These are phyloP conservation scores for Pardalotus punctatus DNA, from an alignment of 2,113 vertebrate species.

Conservation along the genomic window DNA sequence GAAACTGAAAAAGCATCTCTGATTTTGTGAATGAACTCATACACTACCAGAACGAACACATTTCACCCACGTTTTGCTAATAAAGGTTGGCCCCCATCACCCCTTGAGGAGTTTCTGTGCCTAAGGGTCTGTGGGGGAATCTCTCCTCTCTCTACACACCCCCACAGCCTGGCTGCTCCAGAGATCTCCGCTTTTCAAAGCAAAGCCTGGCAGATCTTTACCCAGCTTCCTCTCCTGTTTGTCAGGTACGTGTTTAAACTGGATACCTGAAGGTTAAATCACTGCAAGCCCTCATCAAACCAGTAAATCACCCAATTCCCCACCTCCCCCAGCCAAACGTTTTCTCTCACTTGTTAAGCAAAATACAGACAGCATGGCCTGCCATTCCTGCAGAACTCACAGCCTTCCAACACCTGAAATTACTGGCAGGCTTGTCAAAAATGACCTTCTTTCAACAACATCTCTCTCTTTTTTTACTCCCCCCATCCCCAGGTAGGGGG, in stretches of 20 bases:
- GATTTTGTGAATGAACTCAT: neutral
- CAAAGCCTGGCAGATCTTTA: neutral
- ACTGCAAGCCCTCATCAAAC: neutral
- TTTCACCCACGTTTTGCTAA: neutral
- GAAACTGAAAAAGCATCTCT: neutral
- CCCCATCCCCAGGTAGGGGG: neutral
- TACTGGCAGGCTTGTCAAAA: slow-evolving; percentile 71
- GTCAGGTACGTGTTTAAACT: neutral
- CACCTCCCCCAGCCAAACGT: neutral
- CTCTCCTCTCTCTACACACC: neutral
- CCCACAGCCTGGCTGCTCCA: neutral
- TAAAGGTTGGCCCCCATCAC: neutral
- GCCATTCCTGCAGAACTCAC: slow-evolving; percentile 13
- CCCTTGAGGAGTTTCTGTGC: neutral
- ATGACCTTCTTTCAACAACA: slow-evolving; percentile 76
- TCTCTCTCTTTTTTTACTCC: slow-evolving; percentile 51
- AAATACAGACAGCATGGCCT: slow-evolving; percentile 39
- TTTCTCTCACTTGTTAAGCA: slow-evolving; percentile 36
- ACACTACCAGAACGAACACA: neutral
- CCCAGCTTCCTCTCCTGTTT: neutral
- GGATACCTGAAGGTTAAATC: slow-evolving; percentile 23
- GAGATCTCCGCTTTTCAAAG: neutral
- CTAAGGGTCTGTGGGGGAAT: neutral
- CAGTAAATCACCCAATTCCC: slow-evolving; percentile 2
- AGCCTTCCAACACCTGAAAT: slow-evolving; percentile 49